A percentile compares a stretch with the other conserved stretches of the same genome.
phyloP scores from a whole-genome alignment of 2,888 invertebrate species.

The Oithona nana region DNA sequence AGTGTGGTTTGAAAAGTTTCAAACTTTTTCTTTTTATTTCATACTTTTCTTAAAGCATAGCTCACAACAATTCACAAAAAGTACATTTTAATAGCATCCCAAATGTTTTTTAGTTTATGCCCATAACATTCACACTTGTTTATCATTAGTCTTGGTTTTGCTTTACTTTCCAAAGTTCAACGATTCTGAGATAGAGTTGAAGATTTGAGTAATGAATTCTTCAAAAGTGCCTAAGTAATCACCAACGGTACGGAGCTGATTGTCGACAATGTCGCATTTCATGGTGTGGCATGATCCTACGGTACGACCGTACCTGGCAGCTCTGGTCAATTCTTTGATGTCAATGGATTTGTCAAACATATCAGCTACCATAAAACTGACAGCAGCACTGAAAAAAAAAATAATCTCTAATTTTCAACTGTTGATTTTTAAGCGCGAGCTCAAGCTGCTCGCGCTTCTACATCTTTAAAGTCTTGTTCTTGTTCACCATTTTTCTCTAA shows the following conservation, averaged over 20 bases:
- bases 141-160: neutral
- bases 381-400: conserved; percentile 16
- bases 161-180: conserved; percentile 11
- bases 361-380: conserved; percentile 17
- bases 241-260: conserved; percentile 11
- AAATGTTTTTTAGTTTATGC: neutral
- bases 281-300: conserved; percentile 9
- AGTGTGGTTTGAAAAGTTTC: neutral
- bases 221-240: conserved; percentile 16
- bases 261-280: conserved; percentile 16
- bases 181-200: conserved; percentile 14
- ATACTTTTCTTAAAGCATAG: neutral
- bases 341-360: conserved; percentile 14
- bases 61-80: neutral
- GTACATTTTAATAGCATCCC: neutral
- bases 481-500: too few species aligned
- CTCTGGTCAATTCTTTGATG: conserved; percentile 15
- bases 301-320: conserved; percentile 12
- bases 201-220: conserved; percentile 4
- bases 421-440: too few species aligned
- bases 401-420: too few species aligned
- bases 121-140: neutral
- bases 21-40: neutral
- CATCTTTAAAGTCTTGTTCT: too few species aligned
- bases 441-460: too few species aligned